Evolutionary conservation across 2,797 vertebrate genomes (phyloP), one percentile per base, ranked within the genome.

Genomic region (Emydoidea blandingii): DNA sequence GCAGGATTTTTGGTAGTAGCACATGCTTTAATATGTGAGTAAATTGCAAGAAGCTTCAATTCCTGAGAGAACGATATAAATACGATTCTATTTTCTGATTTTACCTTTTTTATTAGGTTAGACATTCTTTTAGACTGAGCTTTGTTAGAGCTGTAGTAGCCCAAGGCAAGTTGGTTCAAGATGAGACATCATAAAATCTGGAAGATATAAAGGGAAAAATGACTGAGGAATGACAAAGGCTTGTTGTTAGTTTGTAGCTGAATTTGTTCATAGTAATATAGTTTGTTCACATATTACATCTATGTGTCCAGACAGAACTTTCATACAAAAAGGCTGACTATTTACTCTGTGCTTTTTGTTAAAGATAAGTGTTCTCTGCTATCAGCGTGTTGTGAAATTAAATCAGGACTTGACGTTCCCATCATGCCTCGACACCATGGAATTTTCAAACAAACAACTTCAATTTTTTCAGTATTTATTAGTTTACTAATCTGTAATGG

Each of bases 381-480:
- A 93, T 94, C 94, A 96, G 53, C 53, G 90, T 95, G 65, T 81
- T 98, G 85, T 96, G 95, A 97, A 98, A 95, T 95, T 90, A 93
- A 87, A 96, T 93, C 96, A 92, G 59, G 91, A 90, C 68, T 88
- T 92, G 79, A 53, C 83, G 74, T 81, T 94, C 90, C 83, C 83
- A 94, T 57, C 18, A 81, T 91, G 89, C 81, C 53, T 87, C 95
- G 81, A 95, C 49, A 95, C 34, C 97, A 96, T 90, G 93, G 59
- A 83, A 83, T 89, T 95, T 96, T 94, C 85, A 97, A 95, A 94
- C 91, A 92, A 68, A 94, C 4, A 27, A 8, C 23, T 29, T 8
- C 47, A 19, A 96, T 91, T 87, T 95, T 65, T 97, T 96, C 49
- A 92, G 34, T 81, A 3, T 89, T 92, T 87, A 74, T 41, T 84